Percentiles rank a stretch among this genome's conserved stretches.
Evolutionary conservation across 2,888 invertebrate species (phyloP).

Genomic region (Masnerella sp.): DNA sequence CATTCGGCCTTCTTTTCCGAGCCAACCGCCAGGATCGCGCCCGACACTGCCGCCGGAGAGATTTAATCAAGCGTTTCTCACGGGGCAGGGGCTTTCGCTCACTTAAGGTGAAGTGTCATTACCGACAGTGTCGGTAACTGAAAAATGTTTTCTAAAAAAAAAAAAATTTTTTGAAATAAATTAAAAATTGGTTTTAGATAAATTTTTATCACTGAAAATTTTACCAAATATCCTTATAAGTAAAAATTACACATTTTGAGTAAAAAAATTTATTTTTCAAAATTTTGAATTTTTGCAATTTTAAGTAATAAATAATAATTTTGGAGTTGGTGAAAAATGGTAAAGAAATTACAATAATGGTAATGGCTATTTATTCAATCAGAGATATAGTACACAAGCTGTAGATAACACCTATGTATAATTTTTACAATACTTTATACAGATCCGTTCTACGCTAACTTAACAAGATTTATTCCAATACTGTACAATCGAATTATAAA

Average conservation of each 20-base stretch:
- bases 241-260: too few relatives aligned
- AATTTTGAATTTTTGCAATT: background rate
- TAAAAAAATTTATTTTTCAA: too few relatives aligned
- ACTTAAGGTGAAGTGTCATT: slow-evolving; percentile 62
- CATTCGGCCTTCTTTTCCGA: too few relatives aligned
- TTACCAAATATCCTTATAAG: too few relatives aligned
- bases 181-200: too few relatives aligned
- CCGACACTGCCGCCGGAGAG: slow-evolving; percentile 57
- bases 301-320: background rate
- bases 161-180: too few relatives aligned
- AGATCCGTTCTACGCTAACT: slow-evolving; percentile 66
- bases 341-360: slow-evolving; percentile 59
- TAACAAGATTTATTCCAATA: slow-evolving; percentile 68
- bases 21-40: slow-evolving; percentile 52
- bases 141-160: background rate
- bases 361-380: slow-evolving; percentile 76
- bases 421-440: slow-evolving; percentile 76
- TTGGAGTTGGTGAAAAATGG: background rate
- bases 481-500: slow-evolving; percentile 73
- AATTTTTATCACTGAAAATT: too few relatives aligned
- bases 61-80: slow-evolving; percentile 67
- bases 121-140: slow-evolving; percentile 59
- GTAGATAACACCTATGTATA: slow-evolving; percentile 77
- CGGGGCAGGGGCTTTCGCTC: slow-evolving; percentile 44
- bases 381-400: slow-evolving; percentile 76